These are phyloP conservation scores for Pangasius macronema DNA, from an alignment of 2,797 vertebrate species.

Conservation along the genomic window DNA sequence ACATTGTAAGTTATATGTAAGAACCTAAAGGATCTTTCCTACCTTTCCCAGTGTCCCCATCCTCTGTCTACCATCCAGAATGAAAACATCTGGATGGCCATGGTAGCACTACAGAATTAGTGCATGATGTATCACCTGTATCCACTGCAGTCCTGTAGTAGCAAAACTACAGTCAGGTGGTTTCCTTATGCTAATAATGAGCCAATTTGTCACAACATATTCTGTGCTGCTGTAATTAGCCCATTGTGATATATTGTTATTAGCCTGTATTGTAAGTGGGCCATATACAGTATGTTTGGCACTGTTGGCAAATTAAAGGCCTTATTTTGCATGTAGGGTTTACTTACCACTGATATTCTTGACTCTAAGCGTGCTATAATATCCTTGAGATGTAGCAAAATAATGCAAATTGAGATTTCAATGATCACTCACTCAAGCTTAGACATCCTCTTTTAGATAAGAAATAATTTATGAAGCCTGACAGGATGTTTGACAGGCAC, in stretches of 20 bases:
- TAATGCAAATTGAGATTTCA: constrained; percentile 24
- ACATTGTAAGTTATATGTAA: neutral
- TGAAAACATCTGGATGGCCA: constrained; percentile 47
- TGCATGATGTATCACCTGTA: constrained; percentile 47
- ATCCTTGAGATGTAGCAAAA: constrained; percentile 11
- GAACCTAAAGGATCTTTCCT: constrained; percentile 12
- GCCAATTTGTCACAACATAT: constrained; percentile 18
- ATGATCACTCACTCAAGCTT: constrained; percentile 12
- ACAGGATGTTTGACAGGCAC: constrained; percentile 18
- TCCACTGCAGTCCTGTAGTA: constrained; percentile 32
- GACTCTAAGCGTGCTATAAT: neutral
- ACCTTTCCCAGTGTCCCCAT: constrained; percentile 3
- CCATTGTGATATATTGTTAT: constrained; percentile 16
- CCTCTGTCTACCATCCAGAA: constrained; percentile 30
- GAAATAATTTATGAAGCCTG: constrained; percentile 30
- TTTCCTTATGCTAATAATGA: constrained; percentile 30
- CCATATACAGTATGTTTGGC: constrained; percentile 5
- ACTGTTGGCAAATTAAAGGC: constrained; percentile 1
- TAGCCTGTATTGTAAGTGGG: constrained; percentile 25
- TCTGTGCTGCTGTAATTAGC: constrained; percentile 36
- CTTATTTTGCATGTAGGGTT: constrained; percentile 18
- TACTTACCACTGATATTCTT: neutral
- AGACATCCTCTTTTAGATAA: constrained; percentile 33
- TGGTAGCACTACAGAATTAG: constrained; percentile 41
- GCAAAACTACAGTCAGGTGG: constrained; percentile 43